Percentiles rank a stretch among this genome's conserved stretches.
phyloP scores from a whole-genome alignment of 37 sponge, comb jelly and placozoan genomes.

The Theonella swinhoei region DNA sequence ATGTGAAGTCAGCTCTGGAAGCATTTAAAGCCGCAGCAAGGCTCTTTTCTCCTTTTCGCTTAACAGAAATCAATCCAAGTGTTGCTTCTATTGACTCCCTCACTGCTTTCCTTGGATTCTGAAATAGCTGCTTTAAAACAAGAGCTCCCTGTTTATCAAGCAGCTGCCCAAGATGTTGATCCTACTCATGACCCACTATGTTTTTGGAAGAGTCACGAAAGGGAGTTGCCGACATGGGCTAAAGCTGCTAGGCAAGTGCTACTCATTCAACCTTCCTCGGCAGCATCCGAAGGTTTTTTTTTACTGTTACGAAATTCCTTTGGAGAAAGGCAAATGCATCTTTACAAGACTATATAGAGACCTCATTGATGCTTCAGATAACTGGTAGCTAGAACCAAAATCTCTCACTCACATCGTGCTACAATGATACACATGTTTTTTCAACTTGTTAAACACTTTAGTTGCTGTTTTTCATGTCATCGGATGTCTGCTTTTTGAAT shows the following conservation, averaged over 20 bases:
- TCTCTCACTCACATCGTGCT: no score
- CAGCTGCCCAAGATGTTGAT: neutral
- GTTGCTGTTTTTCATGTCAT: no score
- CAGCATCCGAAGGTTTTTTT: neutral
- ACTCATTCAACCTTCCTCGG: neutral
- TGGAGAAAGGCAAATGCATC: neutral
- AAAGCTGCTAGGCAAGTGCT: neutral
- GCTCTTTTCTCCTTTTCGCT: neutral
- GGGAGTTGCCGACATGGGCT: neutral
- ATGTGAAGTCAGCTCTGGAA: neutral
- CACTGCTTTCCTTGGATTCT: no score
- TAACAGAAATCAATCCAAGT: constrained; percentile 5
- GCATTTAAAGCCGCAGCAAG: constrained; percentile 23
- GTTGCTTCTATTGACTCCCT: no score
- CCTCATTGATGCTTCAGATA: neutral
- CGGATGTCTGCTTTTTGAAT: no score
- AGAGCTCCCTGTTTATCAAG: neutral
- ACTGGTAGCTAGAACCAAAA: no score
- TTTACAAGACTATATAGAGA: neutral
- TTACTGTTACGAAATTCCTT: neutral
- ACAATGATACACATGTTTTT: no score
- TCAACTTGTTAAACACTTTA: no score
- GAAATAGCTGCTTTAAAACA: neutral
- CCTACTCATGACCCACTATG: neutral
- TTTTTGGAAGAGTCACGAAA: neutral